Percentiles rank a stretch among this genome's conserved stretches.
These are phyloP conservation scores for Serrognathus titanus DNA, from an alignment of 2,888 invertebrate genomes.

Conservation along the genomic window DNA sequence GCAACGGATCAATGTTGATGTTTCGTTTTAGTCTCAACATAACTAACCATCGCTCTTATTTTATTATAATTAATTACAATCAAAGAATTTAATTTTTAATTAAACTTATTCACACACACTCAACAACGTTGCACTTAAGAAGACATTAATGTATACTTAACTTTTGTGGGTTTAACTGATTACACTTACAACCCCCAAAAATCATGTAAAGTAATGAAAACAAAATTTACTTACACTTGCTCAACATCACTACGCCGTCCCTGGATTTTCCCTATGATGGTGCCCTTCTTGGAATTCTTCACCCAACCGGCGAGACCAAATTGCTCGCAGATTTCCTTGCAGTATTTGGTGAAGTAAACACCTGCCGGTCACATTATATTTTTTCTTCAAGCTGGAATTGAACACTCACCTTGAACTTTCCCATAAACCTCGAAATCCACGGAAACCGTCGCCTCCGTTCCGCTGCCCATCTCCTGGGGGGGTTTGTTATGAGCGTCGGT, in stretches of 20 bases:
- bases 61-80: background rate
- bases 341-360: constrained; percentile 83
- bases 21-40: background rate
- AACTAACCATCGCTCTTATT: no score
- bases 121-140: no score
- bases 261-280: constrained; percentile 87
- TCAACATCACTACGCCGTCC: constrained; percentile 74
- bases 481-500: background rate
- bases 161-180: no score
- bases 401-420: constrained; percentile 74
- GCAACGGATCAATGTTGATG: constrained; percentile 4
- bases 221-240: constrained; percentile 67
- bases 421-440: constrained; percentile 90
- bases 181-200: no score
- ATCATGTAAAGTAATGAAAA: no score
- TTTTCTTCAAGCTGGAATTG: constrained; percentile 2
- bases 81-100: no score
- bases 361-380: constrained; percentile 53
- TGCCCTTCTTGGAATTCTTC: constrained; percentile 83
- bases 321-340: constrained; percentile 72
- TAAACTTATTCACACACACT: no score
- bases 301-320: constrained; percentile 85
- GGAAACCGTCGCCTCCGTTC: constrained; percentile 63
- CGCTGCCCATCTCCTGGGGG: constrained; percentile 15
- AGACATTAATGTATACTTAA: no score